Percentiles rank a stretch among this genome's conserved stretches.
These are phyloP conservation scores for Pipistrellus pipistrellus DNA, from an alignment of 2,797 vertebrate species.

Conservation along the genomic window DNA sequence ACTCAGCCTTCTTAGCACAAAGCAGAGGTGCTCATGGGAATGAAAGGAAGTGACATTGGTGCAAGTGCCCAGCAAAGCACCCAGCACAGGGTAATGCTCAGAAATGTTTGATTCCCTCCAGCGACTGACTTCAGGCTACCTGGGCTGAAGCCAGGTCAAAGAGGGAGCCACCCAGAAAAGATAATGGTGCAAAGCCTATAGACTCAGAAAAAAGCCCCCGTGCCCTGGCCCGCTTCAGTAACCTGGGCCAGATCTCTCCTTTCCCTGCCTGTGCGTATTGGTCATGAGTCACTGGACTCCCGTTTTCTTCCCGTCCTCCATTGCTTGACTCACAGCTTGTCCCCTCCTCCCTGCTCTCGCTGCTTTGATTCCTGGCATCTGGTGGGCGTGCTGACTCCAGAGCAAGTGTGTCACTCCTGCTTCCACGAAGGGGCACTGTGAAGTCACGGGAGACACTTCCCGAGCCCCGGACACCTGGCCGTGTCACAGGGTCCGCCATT, in stretches of 20 bases:
- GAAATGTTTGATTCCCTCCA: conserved; percentile 33
- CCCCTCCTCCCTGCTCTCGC: neutral
- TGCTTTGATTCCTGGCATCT: conserved; percentile 50
- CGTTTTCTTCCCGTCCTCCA: conserved; percentile 30
- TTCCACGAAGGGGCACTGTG: conserved; percentile 16
- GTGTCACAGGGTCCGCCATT: neutral
- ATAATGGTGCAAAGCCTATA: neutral
- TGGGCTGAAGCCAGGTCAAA: neutral
- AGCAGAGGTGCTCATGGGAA: neutral
- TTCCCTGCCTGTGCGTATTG: neutral
- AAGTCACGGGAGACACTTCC: conserved; percentile 8
- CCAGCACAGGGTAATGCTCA: conserved; percentile 23
- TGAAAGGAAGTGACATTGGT: conserved; percentile 46
- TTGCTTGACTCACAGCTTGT: conserved; percentile 55
- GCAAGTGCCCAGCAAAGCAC: conserved; percentile 12
- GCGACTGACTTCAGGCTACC: conserved; percentile 33
- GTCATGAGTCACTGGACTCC: neutral
- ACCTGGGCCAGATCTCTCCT: neutral
- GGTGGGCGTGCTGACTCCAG: conserved; percentile 30
- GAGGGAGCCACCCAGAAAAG: neutral
- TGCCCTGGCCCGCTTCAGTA: neutral
- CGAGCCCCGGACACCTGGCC: neutral
- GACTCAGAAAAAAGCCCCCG: neutral
- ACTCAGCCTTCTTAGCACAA: conserved; percentile 11
- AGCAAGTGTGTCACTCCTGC: neutral